Base-by-base conservation (phyloP, 2,797 vertebrate genomes). In the Anguilla pacifica region DNA sequence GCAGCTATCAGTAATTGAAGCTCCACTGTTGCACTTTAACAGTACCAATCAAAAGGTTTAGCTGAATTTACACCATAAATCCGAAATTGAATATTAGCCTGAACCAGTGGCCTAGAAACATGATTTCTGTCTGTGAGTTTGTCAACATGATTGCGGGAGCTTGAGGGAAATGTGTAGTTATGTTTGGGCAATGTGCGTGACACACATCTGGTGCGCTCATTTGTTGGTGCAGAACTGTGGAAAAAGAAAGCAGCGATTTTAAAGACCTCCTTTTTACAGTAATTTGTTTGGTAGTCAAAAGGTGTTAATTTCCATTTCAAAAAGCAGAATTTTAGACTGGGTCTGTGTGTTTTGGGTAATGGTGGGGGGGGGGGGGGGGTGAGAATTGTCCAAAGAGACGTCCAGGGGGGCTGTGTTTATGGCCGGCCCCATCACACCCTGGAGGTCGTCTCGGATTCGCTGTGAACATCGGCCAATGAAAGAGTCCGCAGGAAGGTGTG, bases 401-500 rank as follows among this genome's bases (percentile, higher is more conserved):
- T 70, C 79, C 88, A 90, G 89, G 89, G 81, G 77, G 31, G 22
- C 15, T 57, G 15, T 74, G 87, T 91, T 87, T 90, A 90, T 64
- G 77, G 49, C 70, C 61, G 51, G 61, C 35, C 2, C 67, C 22
- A 9, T 86, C 87, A 92, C 87, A 86, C 82, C 77, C 92, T 92
- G 94, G 91, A 94, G 93, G 95, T 94, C 92, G 94, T 93, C 94
- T 94, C 92, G 93, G 94, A 93, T 92, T 93, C 93, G 90, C 96
- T 94, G 96, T 95, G 96, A 96, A 97, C 94, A 95, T 94, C 95
- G n/a, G 55, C 95, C 96, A 96, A 95, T 97, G 97, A 97, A 97
- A 92, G 85, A 92, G 94, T 95, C 96, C 93, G 94, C 94, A 90
- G 90, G 91, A 93, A 95, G 94, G 94, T 93, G 91, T 93, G 90